Base-by-base conservation (phyloP, 2,797 vertebrate genomes). In the Chaunax sp. region DNA sequence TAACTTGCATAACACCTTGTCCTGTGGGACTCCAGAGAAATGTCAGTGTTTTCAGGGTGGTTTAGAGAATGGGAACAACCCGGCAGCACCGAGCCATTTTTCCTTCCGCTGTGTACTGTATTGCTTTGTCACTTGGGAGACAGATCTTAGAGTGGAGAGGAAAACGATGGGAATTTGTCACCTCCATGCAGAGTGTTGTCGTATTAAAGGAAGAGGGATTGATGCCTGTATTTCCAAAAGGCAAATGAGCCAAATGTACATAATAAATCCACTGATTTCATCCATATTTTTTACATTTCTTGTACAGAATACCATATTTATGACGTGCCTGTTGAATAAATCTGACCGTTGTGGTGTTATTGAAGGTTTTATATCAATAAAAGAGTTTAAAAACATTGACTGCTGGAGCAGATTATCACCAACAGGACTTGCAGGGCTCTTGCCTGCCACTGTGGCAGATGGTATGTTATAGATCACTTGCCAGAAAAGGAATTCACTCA, bases 401-500 rank as follows among this genome's bases (percentile, higher is more conserved):
- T 58, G 40, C 44, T 47, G 5, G 70, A 64, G 49, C 71, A 61
- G 70, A 68, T 78, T 59, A 69, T 65, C 59, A 75, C 26, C 46
- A 59, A 35, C 75, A 81, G 75, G 78, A 77, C 67, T 51, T 74
- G 40, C 51, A 20, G 53, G 22, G 54, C 56, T 59, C 81, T 37
- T 69, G 52, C 58, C 62, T 83, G 88, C 89, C 85, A 86, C 80
- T 0, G 40, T 67, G 74, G 69, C 88, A 89, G 87, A 88, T 90
- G 87, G 87, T 28, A 7, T 6, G 80, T 47, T 62, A 18, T 47
- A 78, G 66, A 57, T 72, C 58, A 69, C 72, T 86, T 77, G 81
- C 85, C 84, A 82, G 62, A 69, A 69, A 62, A 63, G 69, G 66
- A 54, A 65, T 33, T 77, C 56, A 67, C 68, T 86, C 81, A 26